Evolutionary conservation across 2,797 vertebrate genomes (phyloP), one percentile per base, ranked within the genome.

Genomic region (Alca torda): DNA sequence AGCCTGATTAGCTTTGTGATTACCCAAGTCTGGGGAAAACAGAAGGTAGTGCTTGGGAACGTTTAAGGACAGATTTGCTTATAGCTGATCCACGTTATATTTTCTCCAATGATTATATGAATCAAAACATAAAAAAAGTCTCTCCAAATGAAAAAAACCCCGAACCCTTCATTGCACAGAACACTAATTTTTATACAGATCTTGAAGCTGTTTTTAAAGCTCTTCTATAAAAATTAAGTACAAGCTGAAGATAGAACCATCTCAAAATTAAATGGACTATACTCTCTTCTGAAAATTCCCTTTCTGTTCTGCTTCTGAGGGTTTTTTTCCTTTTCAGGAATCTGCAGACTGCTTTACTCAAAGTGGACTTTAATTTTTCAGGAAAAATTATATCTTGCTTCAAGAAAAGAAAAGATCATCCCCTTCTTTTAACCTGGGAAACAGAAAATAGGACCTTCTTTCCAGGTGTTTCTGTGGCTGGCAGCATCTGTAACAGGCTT

Each of bases 131-230:
- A 35, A 73, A 45, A 31, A 9, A 53, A 57, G 33, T n/a, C 12
- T 11, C 30, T 73, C 39, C 25, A n/a, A 15, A 10, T 72, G 54
- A 37, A 3, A 5, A 73, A 75, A 73, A 25, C 1, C 1, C 13
- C 53, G 72, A 93, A 53, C 11, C 8, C 31, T 94, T 94, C 33
- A 78, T 96, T 95, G 89, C 82, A 70, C 75, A 85, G 57, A 69
- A 85, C 16, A 53, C 50, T 69, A 41, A 48, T 48, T 93, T 93
- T 85, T 76, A 65, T 64, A 76, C 14, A 72, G 45, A 41, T 41
- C 57, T 61, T 53, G 63, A 84, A 84, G 67, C 3, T 51, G 24
- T 67, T 82, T 78, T 59, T 67, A 67, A 45, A 84, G 39, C 24
- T 69, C 13, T 85, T 75, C 72, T 53, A 45, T 69, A 79, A 91